Evolutionary conservation across 1,140 invertebrate genomes (phyloP), one percentile per base, ranked within the genome.

Genomic region (Macrocentrus cingulum): DNA sequence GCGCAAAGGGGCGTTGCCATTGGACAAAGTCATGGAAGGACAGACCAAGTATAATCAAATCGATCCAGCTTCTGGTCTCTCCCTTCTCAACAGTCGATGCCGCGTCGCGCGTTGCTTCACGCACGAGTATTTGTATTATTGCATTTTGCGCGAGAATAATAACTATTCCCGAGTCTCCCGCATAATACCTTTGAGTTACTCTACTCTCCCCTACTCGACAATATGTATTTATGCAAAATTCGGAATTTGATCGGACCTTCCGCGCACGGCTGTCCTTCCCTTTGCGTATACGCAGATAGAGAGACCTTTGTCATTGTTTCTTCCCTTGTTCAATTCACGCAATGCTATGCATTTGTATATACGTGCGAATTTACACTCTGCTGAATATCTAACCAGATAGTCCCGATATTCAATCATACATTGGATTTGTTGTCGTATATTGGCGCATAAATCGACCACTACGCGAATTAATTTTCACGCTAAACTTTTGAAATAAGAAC

Each of bases 171-270:
- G 22, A 41, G 7, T 49, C 19, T 45, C 34, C 8, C 18, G 45
- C 45, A 57, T 57, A 57, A 39, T 50, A 57, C 44, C 51, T 50
- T 54, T 41, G 37, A 44, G 36, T 42, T 37, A 16, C 15, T 15
- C 32, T 52, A 39, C 49, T 51, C 19, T 20, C 19, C n/a, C 1
- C 32, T 18, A 15, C 22, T 59, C 19, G 61, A 62, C 59, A 44
- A 49, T 61, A 67, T 68, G 61, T 45, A 66, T 63, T 39, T 67
- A 67, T 67, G 63, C 56, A 69, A 69, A 69, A 60, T 60, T 54
- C 50, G 45, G 61, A 63, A 69, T 69, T 63, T 60, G 59, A 69
- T 69, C 61, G 54, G 20, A 20, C 37, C 34, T 11, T 15, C 44
- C 22, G 13, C 39, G 18, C 42, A 9, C 41, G 11, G 23, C 19